Percentiles rank a stretch among this genome's conserved stretches.
Evolutionary conservation across 2,113 vertebrate species (phyloP).

Genomic region (Laticauda colubrina): DNA sequence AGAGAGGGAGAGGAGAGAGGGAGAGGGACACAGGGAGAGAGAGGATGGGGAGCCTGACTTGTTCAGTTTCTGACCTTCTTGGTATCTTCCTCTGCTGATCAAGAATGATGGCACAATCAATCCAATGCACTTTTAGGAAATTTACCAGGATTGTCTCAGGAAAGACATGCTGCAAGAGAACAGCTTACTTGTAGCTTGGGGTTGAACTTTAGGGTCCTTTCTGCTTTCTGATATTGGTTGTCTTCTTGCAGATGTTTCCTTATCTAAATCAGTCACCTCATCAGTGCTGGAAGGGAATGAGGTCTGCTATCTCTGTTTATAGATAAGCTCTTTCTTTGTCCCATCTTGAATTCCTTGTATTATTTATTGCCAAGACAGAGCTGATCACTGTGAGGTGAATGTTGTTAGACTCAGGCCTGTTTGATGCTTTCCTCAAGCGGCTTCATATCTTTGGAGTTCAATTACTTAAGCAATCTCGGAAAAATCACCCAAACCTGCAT

Average conservation of each 20-base stretch:
- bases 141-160: neutral
- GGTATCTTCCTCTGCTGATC: neutral
- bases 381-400: neutral
- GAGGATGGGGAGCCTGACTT: neutral
- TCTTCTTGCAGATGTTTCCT: neutral
- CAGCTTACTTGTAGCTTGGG: neutral
- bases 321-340: neutral
- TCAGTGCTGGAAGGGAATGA: neutral
- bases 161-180: neutral
- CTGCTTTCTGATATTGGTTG: neutral
- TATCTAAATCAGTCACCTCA: neutral
- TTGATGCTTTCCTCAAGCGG: neutral
- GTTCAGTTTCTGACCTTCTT: neutral
- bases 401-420: neutral
- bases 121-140: neutral
- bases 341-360: fast-evolving
- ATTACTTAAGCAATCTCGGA: neutral
- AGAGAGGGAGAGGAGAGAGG: too few relatives aligned
- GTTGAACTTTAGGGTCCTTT: neutral
- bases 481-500: neutral
- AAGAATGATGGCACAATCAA: neutral
- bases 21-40: neutral
- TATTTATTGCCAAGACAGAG: neutral
- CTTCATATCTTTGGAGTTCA: neutral
- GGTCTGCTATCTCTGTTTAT: neutral